These are phyloP conservation scores for Pterophyllum scalare DNA, from an alignment of 2,113 vertebrate genomes.

Conservation along the genomic window DNA sequence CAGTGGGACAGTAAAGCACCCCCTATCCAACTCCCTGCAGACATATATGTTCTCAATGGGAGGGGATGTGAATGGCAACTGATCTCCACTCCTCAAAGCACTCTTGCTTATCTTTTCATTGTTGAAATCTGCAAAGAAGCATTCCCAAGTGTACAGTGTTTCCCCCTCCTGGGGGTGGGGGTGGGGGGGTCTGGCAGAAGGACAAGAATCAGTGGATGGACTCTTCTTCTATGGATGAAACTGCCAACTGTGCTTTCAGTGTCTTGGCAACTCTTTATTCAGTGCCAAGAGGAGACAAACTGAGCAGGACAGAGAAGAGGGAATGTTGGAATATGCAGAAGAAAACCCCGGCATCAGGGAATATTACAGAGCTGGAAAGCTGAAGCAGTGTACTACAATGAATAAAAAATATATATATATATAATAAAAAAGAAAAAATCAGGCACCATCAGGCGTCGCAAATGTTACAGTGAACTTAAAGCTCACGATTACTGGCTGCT, in stretches of 20 bases:
- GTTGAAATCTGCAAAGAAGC: slow-evolving; percentile 58
- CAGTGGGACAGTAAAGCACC: slow-evolving; percentile 45
- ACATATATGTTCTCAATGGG: slow-evolving; percentile 15
- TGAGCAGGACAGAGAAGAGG: slow-evolving; percentile 72
- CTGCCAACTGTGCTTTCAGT: slow-evolving; percentile 53
- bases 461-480: too few species aligned
- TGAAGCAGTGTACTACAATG: slow-evolving; percentile 19
- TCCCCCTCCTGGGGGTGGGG: slow-evolving; percentile 29
- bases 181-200: slow-evolving; percentile 11
- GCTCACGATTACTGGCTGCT: too few species aligned
- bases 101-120: slow-evolving; percentile 58
- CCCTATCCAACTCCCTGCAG: slow-evolving; percentile 37
- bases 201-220: slow-evolving; percentile 26
- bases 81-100: slow-evolving; percentile 52
- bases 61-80: slow-evolving; percentile 18
- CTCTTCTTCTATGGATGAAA: slow-evolving; percentile 41
- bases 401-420: slow-evolving; percentile 9
- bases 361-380: slow-evolving; percentile 51
- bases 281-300: slow-evolving; percentile 33
- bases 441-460: too few species aligned
- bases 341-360: slow-evolving; percentile 48
- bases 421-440: slow-evolving; percentile 3
- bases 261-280: slow-evolving; percentile 65
- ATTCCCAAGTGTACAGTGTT: slow-evolving; percentile 66
- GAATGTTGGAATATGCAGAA: slow-evolving; percentile 54